These are phyloP conservation scores for Nymphalis io DNA, from an alignment of 1,140 invertebrate genomes.

Conservation along the genomic window DNA sequence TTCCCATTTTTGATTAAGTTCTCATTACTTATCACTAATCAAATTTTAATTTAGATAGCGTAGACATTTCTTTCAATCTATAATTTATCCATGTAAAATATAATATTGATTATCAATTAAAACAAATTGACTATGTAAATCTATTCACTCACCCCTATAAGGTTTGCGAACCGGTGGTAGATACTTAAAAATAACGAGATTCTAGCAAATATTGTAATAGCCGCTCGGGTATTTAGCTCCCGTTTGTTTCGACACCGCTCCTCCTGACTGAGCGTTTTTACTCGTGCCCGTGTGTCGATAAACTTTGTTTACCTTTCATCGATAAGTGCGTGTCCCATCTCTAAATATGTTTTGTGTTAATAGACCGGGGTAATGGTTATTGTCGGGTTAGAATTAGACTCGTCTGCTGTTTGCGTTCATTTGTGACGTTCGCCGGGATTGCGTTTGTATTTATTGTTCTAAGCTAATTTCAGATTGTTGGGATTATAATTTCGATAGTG, in stretches of 20 bases:
- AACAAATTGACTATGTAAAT: neutral
- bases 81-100: no score
- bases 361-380: conserved; percentile 50
- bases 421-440: conserved; percentile 41
- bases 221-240: conserved; percentile 57
- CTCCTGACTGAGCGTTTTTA: conserved; percentile 51
- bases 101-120: neutral
- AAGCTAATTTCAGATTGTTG: conserved; percentile 30
- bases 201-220: conserved; percentile 74
- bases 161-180: conserved; percentile 57
- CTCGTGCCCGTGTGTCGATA: conserved; percentile 48
- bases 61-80: no score
- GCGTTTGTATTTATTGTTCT: conserved; percentile 30
- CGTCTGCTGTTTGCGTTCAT: conserved; percentile 37
- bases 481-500: conserved; percentile 12
- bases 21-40: no score
- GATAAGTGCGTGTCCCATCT: conserved; percentile 52
- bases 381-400: conserved; percentile 47
- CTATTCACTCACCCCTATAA: conserved; percentile 13
- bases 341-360: conserved; percentile 58
- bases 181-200: conserved; percentile 77
- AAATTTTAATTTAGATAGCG: no score
- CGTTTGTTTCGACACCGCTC: conserved; percentile 59
- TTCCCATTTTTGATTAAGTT: no score
- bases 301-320: conserved; percentile 55